Conservation (phyloP, 2,797 vertebrate genomes). For the Serranus cabrilla region DNA sequence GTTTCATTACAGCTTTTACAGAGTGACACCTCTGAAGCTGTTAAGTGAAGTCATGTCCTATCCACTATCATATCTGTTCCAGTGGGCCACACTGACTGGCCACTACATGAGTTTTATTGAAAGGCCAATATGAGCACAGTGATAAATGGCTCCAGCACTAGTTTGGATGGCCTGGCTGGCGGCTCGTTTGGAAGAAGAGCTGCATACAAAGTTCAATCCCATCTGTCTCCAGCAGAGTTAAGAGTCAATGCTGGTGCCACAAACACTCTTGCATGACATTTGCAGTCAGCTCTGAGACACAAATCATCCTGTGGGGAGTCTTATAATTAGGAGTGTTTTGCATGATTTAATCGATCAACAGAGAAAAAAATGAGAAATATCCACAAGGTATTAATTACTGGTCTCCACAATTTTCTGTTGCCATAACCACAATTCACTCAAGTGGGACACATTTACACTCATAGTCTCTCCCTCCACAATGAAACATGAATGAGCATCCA, state of each 20-base stretch:
- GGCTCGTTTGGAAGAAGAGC: constrained; percentile 43
- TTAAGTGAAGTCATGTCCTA: constrained; percentile 13
- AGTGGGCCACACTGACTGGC: constrained; percentile 15
- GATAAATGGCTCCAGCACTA: constrained; percentile 31
- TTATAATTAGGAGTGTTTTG: constrained; percentile 84
- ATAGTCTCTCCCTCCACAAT: constrained; percentile 56
- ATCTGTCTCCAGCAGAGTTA: constrained; percentile 58
- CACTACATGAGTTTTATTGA: constrained; percentile 37
- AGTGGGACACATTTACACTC: constrained; percentile 75
- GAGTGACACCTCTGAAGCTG: constrained; percentile 14
- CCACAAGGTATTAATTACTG: constrained; percentile 85
- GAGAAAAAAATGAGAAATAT: constrained; percentile 69
- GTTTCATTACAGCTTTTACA: constrained; percentile 34
- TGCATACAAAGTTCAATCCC: constrained; percentile 63
- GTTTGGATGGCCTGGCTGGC: constrained; percentile 31
- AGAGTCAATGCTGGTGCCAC: constrained; percentile 67
- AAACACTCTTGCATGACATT: constrained; percentile 78
- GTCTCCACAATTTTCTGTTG: constrained; percentile 65
- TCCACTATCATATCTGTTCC: constrained; percentile 20
- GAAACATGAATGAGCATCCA: constrained; percentile 83
- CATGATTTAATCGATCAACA: constrained; percentile 84
- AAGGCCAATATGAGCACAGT: constrained; percentile 43
- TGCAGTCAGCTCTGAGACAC: constrained; percentile 73
- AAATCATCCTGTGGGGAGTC: constrained; percentile 69
- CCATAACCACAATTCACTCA: constrained; percentile 66